A percentile compares a stretch with the other conserved stretches of the same genome.
phyloP scores from a whole-genome alignment of 2,888 invertebrate species.

The Drosophila nr. medialis region DNA sequence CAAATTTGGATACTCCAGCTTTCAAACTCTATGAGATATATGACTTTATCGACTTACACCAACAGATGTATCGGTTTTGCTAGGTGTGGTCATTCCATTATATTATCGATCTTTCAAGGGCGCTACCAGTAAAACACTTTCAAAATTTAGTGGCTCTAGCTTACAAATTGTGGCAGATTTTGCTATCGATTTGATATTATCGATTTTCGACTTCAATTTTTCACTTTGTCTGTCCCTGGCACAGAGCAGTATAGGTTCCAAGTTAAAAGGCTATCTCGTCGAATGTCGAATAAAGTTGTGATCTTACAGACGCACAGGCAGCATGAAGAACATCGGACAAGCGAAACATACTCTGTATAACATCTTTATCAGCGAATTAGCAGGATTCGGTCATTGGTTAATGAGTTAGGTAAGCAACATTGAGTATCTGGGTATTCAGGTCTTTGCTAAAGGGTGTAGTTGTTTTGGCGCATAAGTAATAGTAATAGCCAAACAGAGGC shows the following conservation, averaged over 20 bases:
- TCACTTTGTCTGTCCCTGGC: neutral
- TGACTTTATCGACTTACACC: neutral
- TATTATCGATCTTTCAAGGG: too few relatives aligned
- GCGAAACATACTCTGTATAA: neutral
- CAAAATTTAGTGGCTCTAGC: neutral
- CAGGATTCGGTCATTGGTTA: neutral
- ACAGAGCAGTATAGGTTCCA: neutral
- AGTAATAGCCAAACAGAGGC: neutral
- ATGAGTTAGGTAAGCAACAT: neutral
- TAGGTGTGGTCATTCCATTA: neutral
- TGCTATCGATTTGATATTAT: neutral
- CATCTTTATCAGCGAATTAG: neutral
- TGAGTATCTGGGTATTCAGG: neutral
- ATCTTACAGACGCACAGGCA: neutral
- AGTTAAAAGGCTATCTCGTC: neutral
- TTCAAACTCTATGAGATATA: neutral
- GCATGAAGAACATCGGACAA: neutral
- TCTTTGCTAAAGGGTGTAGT: neutral
- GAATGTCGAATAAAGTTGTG: neutral
- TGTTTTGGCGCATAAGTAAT: neutral
- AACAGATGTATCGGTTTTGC: neutral
- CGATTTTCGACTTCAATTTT: neutral
- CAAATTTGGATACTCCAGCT: neutral
- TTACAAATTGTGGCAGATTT: neutral
- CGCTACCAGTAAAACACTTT: neutral